Percentiles rank a stretch among this genome's conserved stretches.
Conservation (phyloP, 2,797 vertebrate species). For the Orestias chungarensis region DNA sequence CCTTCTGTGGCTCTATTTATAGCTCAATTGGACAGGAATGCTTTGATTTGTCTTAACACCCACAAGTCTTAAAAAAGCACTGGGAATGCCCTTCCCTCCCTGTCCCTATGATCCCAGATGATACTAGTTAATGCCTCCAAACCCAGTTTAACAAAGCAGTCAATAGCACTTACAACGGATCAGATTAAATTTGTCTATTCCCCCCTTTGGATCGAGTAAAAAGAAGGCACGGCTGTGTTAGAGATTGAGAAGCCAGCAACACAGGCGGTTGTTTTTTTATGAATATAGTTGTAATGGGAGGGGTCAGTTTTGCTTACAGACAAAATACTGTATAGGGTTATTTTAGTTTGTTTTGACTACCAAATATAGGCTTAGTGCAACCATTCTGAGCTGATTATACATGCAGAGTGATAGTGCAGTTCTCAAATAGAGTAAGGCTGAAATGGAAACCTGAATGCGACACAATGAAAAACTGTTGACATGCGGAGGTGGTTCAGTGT, state of each 20-base stretch:
- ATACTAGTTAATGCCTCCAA: constrained; percentile 43
- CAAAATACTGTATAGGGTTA: constrained; percentile 32
- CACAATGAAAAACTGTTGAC: constrained; percentile 18
- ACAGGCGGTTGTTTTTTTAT: constrained; percentile 30
- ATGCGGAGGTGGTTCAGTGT: constrained; percentile 49
- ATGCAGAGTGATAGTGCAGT: constrained; percentile 28
- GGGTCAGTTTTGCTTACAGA: constrained; percentile 36
- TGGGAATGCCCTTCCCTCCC: constrained; percentile 51
- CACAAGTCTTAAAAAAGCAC: constrained; percentile 53
- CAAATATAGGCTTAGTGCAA: constrained; percentile 46
- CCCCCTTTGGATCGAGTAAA: not conserved
- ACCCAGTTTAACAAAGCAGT: constrained; percentile 23
- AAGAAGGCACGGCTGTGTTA: constrained; percentile 26
- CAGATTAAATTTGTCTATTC: constrained; percentile 20
- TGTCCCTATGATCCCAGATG: constrained; percentile 52
- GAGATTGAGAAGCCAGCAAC: constrained; percentile 21
- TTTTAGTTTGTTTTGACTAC: constrained; percentile 59
- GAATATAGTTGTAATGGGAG: constrained; percentile 40
- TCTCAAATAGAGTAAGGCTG: constrained; percentile 40
- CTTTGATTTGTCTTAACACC: constrained; percentile 71
- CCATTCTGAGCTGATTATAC: constrained; percentile 39
- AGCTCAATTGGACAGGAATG: constrained; percentile 58
- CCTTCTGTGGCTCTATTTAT: constrained; percentile 73
- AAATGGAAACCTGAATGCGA: constrained; percentile 59
- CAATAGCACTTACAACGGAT: constrained; percentile 16